Evolutionary conservation across 2,797 vertebrate species (phyloP).

Genomic region (Myripristis jacobus): DNA sequence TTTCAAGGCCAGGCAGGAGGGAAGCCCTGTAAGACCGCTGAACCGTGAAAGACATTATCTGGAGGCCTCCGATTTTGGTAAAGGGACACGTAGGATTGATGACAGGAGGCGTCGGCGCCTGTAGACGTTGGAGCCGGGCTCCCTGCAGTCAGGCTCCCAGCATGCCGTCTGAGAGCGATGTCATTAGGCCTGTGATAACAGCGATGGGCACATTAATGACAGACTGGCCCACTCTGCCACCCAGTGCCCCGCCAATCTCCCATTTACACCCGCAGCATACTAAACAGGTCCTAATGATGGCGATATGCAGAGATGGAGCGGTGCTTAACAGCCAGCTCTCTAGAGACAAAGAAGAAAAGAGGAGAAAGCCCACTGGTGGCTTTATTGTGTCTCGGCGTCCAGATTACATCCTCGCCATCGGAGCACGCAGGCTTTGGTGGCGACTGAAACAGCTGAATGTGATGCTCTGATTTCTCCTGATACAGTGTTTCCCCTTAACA

Average conservation of each 20-base stretch:
- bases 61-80: conserved; percentile 79
- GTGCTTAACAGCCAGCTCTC: conserved; percentile 62
- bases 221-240: conserved; percentile 85
- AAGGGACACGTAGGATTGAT: conserved; percentile 88
- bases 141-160: conserved; percentile 92
- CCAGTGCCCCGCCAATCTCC: conserved; percentile 82
- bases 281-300: conserved; percentile 81
- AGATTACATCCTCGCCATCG: neutral
- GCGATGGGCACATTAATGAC: conserved; percentile 86
- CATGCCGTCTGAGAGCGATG: conserved; percentile 87
- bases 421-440: neutral
- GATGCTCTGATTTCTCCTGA: neutral
- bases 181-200: conserved; percentile 92
- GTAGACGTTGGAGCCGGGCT: conserved; percentile 86
- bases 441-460: neutral
- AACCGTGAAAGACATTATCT: conserved; percentile 94
- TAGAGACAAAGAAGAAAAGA: neutral
- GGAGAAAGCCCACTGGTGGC: neutral
- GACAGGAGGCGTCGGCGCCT: conserved; percentile 88
- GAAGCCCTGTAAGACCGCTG: conserved; percentile 88
- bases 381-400: conserved; percentile 18
- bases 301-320: conserved; percentile 37
- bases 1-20: conserved; percentile 90
- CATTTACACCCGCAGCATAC: conserved; percentile 86
- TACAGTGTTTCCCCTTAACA: too few species aligned